Base-by-base conservation (phyloP, 92 coral and sea anemone genomes). In the Pocillopora meandrina region DNA sequence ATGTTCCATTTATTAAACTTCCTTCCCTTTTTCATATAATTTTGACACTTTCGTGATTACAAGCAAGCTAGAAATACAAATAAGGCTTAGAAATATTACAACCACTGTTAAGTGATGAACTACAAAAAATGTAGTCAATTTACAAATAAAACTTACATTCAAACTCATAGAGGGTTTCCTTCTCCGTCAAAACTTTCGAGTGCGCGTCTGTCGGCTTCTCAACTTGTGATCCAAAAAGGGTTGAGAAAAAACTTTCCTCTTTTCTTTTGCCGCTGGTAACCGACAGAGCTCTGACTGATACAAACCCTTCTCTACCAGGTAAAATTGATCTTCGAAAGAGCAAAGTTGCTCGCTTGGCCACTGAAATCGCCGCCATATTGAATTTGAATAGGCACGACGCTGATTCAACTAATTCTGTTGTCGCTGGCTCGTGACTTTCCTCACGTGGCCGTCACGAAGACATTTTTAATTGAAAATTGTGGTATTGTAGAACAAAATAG, bases 171-270 rank as follows among this genome's bases (percentile, higher is more conserved):
- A 96, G 79, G 57, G 93, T 91, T 65, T 94, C 92, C 59, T 80
- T 82, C 66, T 81, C 78, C 2, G 99, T 85, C 70, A 96, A 84
- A 62, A 94, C 90, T 66, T 94, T 96, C 6, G 99, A 96, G 82
- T 96, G 99, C 42, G 99, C 95, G 20, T 92, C 99, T 36, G 92
- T 96, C 9, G 98, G 93, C 63, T 91, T 79, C 69, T 91, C 96
- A 4, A 88, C 90, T 56, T 80, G 52, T 6, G 65, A 55, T 18
- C 79, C 79, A 52, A 82, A 15, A 17, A 74, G 12, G 17, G 49
- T 83, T 16, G 85, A 58, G 1, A 82, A 59, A 19, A 80, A 67
- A 34, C 84, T 16, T 34, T 78, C 61, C 8, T 80, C 84, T 15
- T 17, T 68, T 7, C 70, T 59, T 70, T 61, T 70, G 65, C 12